Evolutionary conservation across 1,140 invertebrate species (phyloP).

Genomic region (Tribolium castaneum): DNA sequence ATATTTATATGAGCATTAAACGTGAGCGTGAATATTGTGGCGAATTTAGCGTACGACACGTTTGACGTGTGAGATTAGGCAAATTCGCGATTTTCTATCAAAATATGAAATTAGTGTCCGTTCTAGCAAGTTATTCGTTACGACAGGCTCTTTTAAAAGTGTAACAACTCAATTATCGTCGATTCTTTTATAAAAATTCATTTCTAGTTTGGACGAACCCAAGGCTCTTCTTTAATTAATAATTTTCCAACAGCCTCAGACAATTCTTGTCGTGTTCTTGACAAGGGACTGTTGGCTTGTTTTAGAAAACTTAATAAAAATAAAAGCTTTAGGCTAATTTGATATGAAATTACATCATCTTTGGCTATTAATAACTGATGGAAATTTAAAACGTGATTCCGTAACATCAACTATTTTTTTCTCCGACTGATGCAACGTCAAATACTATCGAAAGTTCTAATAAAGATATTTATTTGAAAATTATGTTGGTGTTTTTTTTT

Average conservation of each 20-base stretch:
- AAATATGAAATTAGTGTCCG: neutral
- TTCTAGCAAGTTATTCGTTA: neutral
- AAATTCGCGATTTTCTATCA: neutral
- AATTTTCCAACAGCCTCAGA: neutral
- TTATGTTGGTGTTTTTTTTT: too few species aligned
- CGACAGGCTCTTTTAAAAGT: neutral
- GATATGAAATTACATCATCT: neutral
- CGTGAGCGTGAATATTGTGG: neutral
- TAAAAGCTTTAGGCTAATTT: neutral
- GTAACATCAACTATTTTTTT: neutral
- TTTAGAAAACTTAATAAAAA: neutral
- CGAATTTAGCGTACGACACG: neutral
- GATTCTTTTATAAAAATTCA: too few species aligned
- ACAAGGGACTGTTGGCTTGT: neutral
- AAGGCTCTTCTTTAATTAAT: neutral
- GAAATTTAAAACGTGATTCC: neutral
- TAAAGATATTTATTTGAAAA: too few species aligned
- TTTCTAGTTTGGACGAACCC: slow-evolving; percentile 1
- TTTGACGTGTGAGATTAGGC: neutral
- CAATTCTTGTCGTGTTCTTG: neutral
- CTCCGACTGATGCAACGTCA: neutral
- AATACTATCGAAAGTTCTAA: too few species aligned
- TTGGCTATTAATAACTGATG: neutral
- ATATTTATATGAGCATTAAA: neutral
- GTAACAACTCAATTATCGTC: neutral